Base-by-base conservation (phyloP, 2,888 invertebrate species). In the Torymus texanus region DNA sequence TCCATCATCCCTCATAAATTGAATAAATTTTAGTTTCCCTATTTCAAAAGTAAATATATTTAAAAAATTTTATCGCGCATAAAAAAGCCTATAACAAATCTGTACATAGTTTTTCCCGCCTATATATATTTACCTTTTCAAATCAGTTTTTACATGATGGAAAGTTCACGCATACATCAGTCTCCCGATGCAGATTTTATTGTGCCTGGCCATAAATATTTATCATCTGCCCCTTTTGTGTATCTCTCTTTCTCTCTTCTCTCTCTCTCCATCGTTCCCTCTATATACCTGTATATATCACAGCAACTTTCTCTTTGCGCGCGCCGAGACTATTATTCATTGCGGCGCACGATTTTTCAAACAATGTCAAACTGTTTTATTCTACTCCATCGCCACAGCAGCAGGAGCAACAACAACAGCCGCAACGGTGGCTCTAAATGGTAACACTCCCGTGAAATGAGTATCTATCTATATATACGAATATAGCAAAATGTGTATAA, bases 161-260 rank as follows among this genome's bases (percentile, higher is more conserved):
- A 71, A 61, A 71, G 53, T 61, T 14, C 63, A 10, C 12, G 41
- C 71, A 53, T 8, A 59, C 11, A 14, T 51, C 50, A 61, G 21
- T 21, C n/a, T n/a, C n/a, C 12, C 21, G 61, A 51, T 61, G 71
- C 61, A 61, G 24, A 53, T 50, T 59, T 61, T 61, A 71, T 71
- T 51, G n/a, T 21, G 59, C 51, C 41, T 11, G 51, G 29, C 18
- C 58, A 71, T 71, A 61, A 61, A 71, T 71, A 71, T 71, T 71
- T 71, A 71, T 71, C 61, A 71, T 51, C 29, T 71, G 61, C 50
- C 18, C 41, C 41, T 41, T 41, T 41, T 41, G 41, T 61, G 14
- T 53, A 10, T 71, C 21, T 61, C 21, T 50, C 58, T 21, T 21
- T 21, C 21, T 21, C 2, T 21, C 21, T 21, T 21, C n/a, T 71